Base-by-base conservation (phyloP, 2,797 vertebrate genomes). In the Tympanoctomys barrerae region DNA sequence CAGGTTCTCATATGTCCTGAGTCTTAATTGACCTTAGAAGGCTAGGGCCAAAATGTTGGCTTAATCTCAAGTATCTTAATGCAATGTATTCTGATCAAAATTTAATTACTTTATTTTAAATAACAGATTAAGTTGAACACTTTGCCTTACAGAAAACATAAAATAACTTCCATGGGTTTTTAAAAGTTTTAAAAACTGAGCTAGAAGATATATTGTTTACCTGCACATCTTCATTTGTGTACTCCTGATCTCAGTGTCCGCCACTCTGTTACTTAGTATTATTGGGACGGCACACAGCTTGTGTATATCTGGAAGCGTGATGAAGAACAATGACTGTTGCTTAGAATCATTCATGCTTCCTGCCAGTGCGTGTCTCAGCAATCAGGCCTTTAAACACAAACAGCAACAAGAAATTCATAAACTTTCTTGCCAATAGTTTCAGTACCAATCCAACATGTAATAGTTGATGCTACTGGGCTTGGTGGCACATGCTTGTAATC, bases 151-250 rank as follows among this genome's bases (percentile, higher is more conserved):
- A 87, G 49, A 21, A 49, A 57, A 77, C 75, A 42, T 81, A 77
- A 84, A 96, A 81, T 19, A 90, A 28, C n/a, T 80, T 52, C 57
- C 54, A 62, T 0, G 68, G 36, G 7, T 62, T 36, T 87, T 36
- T 80, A 54, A 77, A 87, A 88, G 12, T 39, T 80, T 73, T 22
- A 11, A 82, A 91, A 73, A 14, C 14, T 42, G 87, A 75, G 18
- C 84, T 42, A 89, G 5, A 79, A 91, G 84, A 39, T 36, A 6
- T 52, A 12, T 16, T 77, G 52, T 95, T 98, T 97, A 99, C 99
- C 99, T 99, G 99, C 99, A 99, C 87, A 98, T 98, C 96, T 98
- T 99, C 81, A 99, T 97, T 98, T 99, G 99, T 36, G 59, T 95
- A 97, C 97, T 99, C 97, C 99, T 98, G 46, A 94, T 89, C 71